These are phyloP conservation scores for Hoplodrina blanda DNA, from an alignment of 2,888 invertebrate species.

Conservation along the genomic window DNA sequence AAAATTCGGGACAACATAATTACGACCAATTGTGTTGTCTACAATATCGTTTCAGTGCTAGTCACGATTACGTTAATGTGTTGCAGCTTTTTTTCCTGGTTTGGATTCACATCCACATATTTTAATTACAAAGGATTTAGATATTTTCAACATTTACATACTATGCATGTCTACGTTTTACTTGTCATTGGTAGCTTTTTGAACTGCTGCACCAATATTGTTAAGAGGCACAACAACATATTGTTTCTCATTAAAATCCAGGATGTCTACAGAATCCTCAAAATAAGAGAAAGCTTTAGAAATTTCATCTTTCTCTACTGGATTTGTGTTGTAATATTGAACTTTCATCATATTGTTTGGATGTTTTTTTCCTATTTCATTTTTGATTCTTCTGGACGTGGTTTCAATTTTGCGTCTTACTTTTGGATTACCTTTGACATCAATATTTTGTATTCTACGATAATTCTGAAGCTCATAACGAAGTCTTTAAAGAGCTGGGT, in stretches of 20 bases:
- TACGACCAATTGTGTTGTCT: neutral
- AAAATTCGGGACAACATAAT: neutral
- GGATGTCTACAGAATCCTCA: neutral
- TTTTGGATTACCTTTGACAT: conserved; percentile 1
- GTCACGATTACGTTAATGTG: neutral
- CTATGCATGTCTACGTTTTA: neutral
- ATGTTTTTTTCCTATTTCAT: neutral
- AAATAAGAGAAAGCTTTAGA: neutral
- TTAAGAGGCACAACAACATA: no score
- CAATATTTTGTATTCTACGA: neutral
- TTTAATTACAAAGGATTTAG: neutral
- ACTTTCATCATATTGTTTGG: neutral
- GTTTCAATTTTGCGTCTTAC: neutral
- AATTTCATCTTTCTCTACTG: neutral
- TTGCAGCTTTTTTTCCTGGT: neutral
- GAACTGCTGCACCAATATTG: neutral
- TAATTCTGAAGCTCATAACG: neutral
- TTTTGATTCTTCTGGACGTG: neutral
- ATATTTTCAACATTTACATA: neutral
- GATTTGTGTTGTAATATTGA: neutral
- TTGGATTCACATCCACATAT: neutral
- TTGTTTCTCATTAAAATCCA: neutral
- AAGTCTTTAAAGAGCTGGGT: neutral
- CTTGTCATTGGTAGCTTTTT: neutral
- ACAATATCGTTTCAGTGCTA: neutral